These are phyloP conservation scores for Catamblyrhynchus diadema DNA, from an alignment of 2,797 vertebrate species.

Conservation along the genomic window DNA sequence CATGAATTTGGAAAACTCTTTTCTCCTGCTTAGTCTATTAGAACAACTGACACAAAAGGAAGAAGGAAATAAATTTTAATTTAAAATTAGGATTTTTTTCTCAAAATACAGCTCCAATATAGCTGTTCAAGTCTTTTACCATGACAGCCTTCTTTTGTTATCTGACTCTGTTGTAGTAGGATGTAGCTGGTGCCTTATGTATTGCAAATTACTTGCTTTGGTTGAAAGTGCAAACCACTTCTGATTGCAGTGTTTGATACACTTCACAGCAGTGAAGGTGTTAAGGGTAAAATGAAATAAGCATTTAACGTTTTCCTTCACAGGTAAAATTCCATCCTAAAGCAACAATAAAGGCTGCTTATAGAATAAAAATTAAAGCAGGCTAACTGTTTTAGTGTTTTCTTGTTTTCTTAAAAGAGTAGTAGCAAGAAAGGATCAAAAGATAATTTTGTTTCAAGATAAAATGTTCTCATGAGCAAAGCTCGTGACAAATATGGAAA, in stretches of 20 bases:
- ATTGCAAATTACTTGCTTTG: not conserved
- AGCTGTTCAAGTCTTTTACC: not conserved
- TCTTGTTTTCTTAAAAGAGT: not conserved
- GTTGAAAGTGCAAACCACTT: not conserved
- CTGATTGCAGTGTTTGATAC: not conserved
- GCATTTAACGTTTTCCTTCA: not conserved
- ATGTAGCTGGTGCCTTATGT: not conserved
- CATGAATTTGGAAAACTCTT: not conserved
- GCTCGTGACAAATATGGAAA: not conserved
- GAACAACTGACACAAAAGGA: not conserved
- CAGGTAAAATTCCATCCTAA: not conserved
- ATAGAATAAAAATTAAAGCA: not conserved
- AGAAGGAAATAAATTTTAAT: not conserved
- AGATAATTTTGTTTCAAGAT: not conserved
- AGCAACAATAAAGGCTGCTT: not conserved
- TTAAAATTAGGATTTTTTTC: not conserved
- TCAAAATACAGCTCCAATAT: not conserved
- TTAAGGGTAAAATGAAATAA: not conserved
- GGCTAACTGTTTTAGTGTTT: not conserved
- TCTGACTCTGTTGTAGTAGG: not conserved
- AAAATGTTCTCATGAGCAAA: not conserved
- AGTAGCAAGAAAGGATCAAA: not conserved
- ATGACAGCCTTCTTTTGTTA: not conserved
- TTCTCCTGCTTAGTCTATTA: not conserved
- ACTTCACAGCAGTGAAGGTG: not conserved